Evolutionary conservation across 2,888 invertebrate genomes (phyloP).

Genomic region (Drepana falcataria): DNA sequence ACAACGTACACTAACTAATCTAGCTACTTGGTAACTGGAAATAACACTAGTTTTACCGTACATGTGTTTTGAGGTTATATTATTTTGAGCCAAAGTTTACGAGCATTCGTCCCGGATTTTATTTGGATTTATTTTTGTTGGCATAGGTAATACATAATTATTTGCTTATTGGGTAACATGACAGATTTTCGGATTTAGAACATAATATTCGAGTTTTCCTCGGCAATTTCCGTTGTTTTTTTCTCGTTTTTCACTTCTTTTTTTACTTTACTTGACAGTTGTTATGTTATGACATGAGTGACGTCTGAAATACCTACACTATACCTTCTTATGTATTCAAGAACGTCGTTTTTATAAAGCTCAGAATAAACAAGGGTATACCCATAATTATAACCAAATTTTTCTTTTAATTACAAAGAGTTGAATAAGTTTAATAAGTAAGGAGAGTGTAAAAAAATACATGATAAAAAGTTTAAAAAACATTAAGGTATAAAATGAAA

Average conservation of each 20-base stretch:
- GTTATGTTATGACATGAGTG: neutral
- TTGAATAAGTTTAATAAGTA: too few species aligned
- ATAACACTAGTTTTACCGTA: slow-evolving; percentile 56
- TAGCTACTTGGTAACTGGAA: slow-evolving; percentile 51
- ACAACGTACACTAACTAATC: slow-evolving; percentile 40
- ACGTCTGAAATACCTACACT: neutral
- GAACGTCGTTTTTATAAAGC: too few species aligned
- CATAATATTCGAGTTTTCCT: slow-evolving; percentile 15
- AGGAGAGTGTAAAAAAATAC: too few species aligned
- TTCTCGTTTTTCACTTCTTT: slow-evolving; percentile 12
- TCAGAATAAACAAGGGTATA: too few species aligned
- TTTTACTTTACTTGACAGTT: neutral
- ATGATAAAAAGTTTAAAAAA: too few species aligned
- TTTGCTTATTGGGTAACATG: slow-evolving; percentile 28
- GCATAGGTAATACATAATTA: slow-evolving; percentile 32
- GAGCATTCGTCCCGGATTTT: slow-evolving; percentile 43
- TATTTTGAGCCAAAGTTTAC: slow-evolving; percentile 43
- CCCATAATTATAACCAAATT: too few species aligned
- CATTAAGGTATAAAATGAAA: too few species aligned
- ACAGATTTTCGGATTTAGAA: slow-evolving; percentile 64
- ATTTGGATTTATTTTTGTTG: slow-evolving; percentile 26
- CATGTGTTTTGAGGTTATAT: slow-evolving; percentile 75
- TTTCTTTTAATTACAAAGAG: too few species aligned
- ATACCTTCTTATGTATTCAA: too few species aligned
- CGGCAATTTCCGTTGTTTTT: slow-evolving; percentile 9